Conservation (phyloP, 2,888 invertebrate genomes). For the Drosophila flavopinicola region DNA sequence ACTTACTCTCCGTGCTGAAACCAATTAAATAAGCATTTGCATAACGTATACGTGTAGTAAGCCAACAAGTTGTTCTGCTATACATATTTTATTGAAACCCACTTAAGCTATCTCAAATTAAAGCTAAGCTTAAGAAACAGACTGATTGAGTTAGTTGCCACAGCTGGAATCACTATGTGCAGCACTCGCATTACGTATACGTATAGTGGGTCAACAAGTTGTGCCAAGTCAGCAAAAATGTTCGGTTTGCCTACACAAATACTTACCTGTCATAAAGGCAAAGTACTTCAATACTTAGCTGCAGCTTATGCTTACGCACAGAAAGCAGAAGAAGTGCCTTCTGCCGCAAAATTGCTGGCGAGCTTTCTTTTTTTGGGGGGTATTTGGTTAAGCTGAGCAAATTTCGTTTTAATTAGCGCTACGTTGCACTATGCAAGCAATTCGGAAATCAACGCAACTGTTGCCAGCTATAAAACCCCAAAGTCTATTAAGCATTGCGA, state of each 20-base stretch:
- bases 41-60: too few relatives aligned
- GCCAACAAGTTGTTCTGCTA: too few relatives aligned
- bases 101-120: not conserved
- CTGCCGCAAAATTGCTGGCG: conserved; percentile 6
- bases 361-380: not conserved
- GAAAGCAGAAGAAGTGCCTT: not conserved
- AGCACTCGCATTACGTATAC: conserved; percentile 51
- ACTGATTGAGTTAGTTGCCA: conserved; percentile 23
- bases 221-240: conserved; percentile 63
- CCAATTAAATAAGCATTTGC: too few relatives aligned
- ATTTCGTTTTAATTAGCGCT: conserved; percentile 69
- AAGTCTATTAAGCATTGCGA: conserved; percentile 69
- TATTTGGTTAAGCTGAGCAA: conserved; percentile 28
- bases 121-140: not conserved
- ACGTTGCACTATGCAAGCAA: conserved; percentile 43
- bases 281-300: conserved; percentile 43
- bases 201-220: conserved; percentile 55
- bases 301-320: conserved; percentile 22
- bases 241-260: conserved; percentile 58
- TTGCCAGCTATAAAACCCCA: conserved; percentile 59
- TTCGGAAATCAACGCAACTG: conserved; percentile 38
- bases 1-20: too few relatives aligned
- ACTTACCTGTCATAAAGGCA: conserved; percentile 72
- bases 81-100: too few relatives aligned
- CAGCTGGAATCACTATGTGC: conserved; percentile 18